Base-by-base conservation (phyloP, 2,797 vertebrate species). In the Pempheris klunzingeri region DNA sequence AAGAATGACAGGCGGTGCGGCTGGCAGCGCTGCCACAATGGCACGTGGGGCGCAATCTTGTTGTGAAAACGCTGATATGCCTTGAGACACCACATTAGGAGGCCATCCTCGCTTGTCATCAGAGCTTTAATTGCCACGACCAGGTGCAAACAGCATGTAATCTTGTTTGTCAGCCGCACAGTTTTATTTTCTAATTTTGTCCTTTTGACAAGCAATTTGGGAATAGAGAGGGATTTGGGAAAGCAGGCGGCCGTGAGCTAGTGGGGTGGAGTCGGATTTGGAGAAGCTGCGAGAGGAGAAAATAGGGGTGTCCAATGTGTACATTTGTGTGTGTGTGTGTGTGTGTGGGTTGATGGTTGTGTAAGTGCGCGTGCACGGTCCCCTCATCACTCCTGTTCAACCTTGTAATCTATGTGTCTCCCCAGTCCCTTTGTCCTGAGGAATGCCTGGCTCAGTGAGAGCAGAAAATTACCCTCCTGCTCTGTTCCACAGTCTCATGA, bases 71-170 rank as follows among this genome's bases (percentile, higher is more conserved):
- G 74, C 75, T 89, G 90, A 93, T 92, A 85, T 82, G 91, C 88
- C 93, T 90, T 86, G 91, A 93, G 92, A 90, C 87, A 70, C 64
- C 85, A 88, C 90, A 90, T 95, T 94, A 94, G 78, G 90, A 91
- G 85, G 87, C 85, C 90, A 72, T 90, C 90, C 88, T 90, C 72
- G 74, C 92, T 90, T 92, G 89, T 94, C 94, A 92, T 90, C 87
- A 81, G 77, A 74, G 88, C 89, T 91, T 93, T 95, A 94, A 95
- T 95, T 94, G 89, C 90, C 89, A 77, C 67, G 71, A 88, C 91
- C 94, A 95, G 94, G 93, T 95, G 94, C 91, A 94, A 93, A 93
- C 92, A 91, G 91, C 92, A 86, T 93, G 93, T 92, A 92, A 94
- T 94, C 92, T 85, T 94, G 90, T 95, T 94, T 94, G 92, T 94